Percentiles rank a stretch among this genome's conserved stretches.
Conservation (phyloP, 2,888 invertebrate genomes). For the Tiphia femorata region DNA sequence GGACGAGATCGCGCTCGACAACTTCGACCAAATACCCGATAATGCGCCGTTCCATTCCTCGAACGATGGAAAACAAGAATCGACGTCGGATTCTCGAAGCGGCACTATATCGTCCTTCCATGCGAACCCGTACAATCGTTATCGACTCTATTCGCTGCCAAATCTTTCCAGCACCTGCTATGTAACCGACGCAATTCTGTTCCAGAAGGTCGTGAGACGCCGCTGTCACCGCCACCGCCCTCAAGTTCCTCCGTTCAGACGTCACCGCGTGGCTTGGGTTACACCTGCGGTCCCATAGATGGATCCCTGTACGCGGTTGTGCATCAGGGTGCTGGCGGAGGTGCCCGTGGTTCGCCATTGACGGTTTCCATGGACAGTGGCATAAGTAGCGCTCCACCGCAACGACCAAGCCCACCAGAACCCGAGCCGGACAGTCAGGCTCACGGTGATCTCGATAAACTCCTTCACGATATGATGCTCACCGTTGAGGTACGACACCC, state of each 20-base stretch:
- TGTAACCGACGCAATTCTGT: slow-evolving; percentile 41
- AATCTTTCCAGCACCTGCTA: no score
- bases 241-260: slow-evolving; percentile 70
- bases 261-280: slow-evolving; percentile 69
- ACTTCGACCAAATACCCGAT: no score
- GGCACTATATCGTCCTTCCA: no score
- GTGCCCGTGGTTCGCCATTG: slow-evolving; percentile 78
- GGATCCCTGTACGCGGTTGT: slow-evolving; percentile 87
- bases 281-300: slow-evolving; percentile 89
- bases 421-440: slow-evolving; percentile 64
- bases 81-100: no score
- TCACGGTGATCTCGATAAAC: slow-evolving; percentile 84
- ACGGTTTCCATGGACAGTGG: slow-evolving; percentile 93
- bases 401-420: slow-evolving; percentile 65
- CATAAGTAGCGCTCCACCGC: slow-evolving; percentile 77
- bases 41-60: no score
- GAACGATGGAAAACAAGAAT: slow-evolving; percentile 16
- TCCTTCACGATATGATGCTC: slow-evolving; percentile 87
- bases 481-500: slow-evolving; percentile 85
- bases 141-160: no score
- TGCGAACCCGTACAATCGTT: no score
- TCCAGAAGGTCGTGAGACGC: slow-evolving; percentile 75
- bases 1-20: no score
- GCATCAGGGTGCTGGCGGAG: slow-evolving; percentile 63
- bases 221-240: slow-evolving; percentile 65